phyloP scores from a whole-genome alignment of 2,113 vertebrate genomes.

The Seriola rivoliana region DNA sequence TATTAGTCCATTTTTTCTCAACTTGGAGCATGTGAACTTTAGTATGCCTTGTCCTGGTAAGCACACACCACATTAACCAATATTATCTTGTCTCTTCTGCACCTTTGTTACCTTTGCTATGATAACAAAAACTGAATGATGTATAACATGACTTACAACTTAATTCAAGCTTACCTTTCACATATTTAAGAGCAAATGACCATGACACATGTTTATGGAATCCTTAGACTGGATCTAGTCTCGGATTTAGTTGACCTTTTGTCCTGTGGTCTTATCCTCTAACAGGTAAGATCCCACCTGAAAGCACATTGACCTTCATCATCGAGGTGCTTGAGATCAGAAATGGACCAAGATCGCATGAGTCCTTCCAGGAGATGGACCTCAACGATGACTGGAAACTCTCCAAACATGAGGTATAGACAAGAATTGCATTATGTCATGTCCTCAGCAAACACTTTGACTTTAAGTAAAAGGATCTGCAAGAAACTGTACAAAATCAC shows the following conservation, averaged over 20 bases:
- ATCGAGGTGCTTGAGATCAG: conserved; percentile 95
- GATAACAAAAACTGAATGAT: background rate
- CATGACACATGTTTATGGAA: background rate
- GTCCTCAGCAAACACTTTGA: background rate
- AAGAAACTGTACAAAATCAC: too few relatives aligned
- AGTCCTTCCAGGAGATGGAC: conserved; percentile 99
- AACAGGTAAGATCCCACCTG: conserved; percentile 96
- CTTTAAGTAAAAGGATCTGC: background rate
- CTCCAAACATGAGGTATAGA: conserved; percentile 91
- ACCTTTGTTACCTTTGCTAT: background rate
- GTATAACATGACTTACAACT: background rate
- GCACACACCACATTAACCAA: conserved; percentile 29
- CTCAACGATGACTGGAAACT: conserved; percentile 98
- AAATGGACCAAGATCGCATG: conserved; percentile 96
- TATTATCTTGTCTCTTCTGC: conserved; percentile 9
- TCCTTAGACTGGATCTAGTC: background rate
- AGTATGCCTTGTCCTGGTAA: conserved; percentile 64
- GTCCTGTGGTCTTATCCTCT: background rate
- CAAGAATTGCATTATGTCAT: background rate
- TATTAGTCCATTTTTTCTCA: conserved; percentile 46
- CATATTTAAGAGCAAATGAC: too few relatives aligned
- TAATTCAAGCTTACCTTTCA: conserved; percentile 4
- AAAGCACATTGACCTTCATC: conserved; percentile 93
- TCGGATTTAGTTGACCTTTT: conserved; percentile 16
- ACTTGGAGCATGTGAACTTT: conserved; percentile 65